Evolutionary conservation across 2,888 invertebrate genomes (phyloP), one percentile per base, ranked within the genome.

Genomic region (Strigamia crassipes): DNA sequence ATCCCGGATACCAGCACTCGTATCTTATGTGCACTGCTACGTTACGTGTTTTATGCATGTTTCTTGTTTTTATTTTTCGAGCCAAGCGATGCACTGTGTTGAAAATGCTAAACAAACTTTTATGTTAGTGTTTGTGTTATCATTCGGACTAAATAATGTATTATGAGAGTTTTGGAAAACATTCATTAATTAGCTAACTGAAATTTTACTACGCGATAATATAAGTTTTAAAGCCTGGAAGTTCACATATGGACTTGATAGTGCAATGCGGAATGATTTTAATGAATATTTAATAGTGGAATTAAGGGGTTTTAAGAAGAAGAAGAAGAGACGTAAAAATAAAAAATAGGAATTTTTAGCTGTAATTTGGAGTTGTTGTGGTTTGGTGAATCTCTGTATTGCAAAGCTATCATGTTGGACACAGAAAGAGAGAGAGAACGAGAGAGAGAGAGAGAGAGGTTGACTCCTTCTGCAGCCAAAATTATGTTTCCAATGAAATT

Each of bases 401-500:
- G 66, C 66, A 66, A 66, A 66, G 66, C 66, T 66, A 66, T 66
- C 66, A 66, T 27, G 27, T 66, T 31, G 66, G 66, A n/a, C n/a
- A n/a, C n/a, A n/a, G n/a, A n/a, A n/a, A n/a, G n/a, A n/a, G n/a
- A n/a, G n/a, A n/a, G n/a, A n/a, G n/a, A n/a, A n/a, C n/a, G n/a
- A n/a, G n/a, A 66, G 27, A 66, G 66, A 66, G 66, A 34, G 34
- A 34, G 66, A 66, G 23, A 66, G 31, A 31, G 66, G 66, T 66
- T 66, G 66, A 66, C 23, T 66, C 66, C 27, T 66, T 66, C 23
- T 66, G 66, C 27, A 66, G 66, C 66, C 12, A 31, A 66, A 66
- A 66, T 66, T 66, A 66, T 66, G 66, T 66, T 66, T 23, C 66
- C 66, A 66, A 66, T 66, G 66, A 66, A 66, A 66, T 66, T 66